Evolutionary conservation across 2,888 invertebrate genomes (phyloP).

Genomic region (Chrysotoxum bicinctum): DNA sequence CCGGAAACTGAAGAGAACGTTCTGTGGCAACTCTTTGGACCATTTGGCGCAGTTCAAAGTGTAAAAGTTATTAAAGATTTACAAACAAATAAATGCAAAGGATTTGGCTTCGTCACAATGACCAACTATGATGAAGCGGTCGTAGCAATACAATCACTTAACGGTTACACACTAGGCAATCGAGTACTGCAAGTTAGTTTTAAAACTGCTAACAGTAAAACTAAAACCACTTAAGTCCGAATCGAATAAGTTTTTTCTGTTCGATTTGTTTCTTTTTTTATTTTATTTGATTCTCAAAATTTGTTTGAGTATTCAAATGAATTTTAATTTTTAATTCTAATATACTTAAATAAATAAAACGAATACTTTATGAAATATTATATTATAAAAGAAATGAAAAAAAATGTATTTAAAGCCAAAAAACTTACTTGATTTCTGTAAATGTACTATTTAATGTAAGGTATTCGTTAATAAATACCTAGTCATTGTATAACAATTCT

Average conservation of each 20-base stretch:
- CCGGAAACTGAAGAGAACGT: conserved; percentile 96
- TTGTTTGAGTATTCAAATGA: conserved; percentile 29
- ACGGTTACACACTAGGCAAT: conserved; percentile 95
- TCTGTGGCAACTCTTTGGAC: conserved; percentile 96
- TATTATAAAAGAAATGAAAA: conserved; percentile 42
- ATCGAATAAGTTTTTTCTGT: conserved; percentile 50
- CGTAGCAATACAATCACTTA: conserved; percentile 94
- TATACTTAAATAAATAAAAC: conserved; percentile 48
- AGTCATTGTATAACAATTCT: conserved; percentile 64
- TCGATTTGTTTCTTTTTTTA: conserved; percentile 27
- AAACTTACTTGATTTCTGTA: conserved; percentile 55
- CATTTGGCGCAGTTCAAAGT: conserved; percentile 96
- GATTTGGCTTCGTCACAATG: conserved; percentile 97
- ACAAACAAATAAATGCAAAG: conserved; percentile 96
- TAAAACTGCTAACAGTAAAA: conserved; percentile 92
- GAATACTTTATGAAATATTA: conserved; percentile 49
- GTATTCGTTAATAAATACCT: conserved; percentile 61
- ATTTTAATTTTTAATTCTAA: conserved; percentile 55
- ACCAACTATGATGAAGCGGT: conserved; percentile 97
- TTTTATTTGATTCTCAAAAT: conserved; percentile 33
- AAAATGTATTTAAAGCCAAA: conserved; percentile 51
- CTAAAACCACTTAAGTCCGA: conserved; percentile 79
- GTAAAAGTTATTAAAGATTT: conserved; percentile 96
- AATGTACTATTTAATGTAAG: conserved; percentile 51
- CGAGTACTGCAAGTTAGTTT: conserved; percentile 96